Conservation (phyloP, 2,113 vertebrate genomes). For the Amphiprion ocellaris region DNA sequence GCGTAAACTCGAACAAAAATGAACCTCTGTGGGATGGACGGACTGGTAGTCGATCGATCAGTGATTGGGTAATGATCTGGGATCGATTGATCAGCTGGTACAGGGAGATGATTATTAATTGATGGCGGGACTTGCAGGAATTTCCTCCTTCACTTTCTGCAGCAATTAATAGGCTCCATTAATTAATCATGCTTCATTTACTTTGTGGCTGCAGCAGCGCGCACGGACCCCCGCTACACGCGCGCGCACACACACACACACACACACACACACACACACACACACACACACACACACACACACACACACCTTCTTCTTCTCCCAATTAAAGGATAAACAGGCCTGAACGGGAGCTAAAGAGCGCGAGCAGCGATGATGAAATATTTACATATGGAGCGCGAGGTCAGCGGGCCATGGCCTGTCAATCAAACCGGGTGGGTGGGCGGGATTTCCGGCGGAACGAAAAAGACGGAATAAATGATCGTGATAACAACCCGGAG, state of each 20-base stretch:
- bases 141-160: slow-evolving; percentile 64
- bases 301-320: not conserved
- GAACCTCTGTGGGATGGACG: no score
- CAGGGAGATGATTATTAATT: slow-evolving; percentile 68
- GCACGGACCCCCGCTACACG: not conserved
- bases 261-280: slow-evolving; percentile 11
- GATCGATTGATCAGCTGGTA: not conserved
- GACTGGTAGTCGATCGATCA: no score
- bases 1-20: no score
- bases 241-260: not conserved
- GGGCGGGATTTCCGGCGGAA: slow-evolving; percentile 21
- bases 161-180: slow-evolving; percentile 75
- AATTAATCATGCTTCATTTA: slow-evolving; percentile 85
- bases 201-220: slow-evolving; percentile 77
- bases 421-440: slow-evolving; percentile 56
- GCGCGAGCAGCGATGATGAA: slow-evolving; percentile 67
- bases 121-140: slow-evolving; percentile 62
- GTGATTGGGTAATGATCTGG: not conserved
- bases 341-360: slow-evolving; percentile 60
- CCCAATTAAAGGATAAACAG: slow-evolving; percentile 76
- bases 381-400: slow-evolving; percentile 72
- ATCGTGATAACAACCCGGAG: slow-evolving; percentile 33
- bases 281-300: not conserved
- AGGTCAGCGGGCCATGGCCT: slow-evolving; percentile 57
- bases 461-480: slow-evolving; percentile 30